Base-by-base conservation (phyloP, 2,888 invertebrate genomes). In the Sarcophaga caerulescens region DNA sequence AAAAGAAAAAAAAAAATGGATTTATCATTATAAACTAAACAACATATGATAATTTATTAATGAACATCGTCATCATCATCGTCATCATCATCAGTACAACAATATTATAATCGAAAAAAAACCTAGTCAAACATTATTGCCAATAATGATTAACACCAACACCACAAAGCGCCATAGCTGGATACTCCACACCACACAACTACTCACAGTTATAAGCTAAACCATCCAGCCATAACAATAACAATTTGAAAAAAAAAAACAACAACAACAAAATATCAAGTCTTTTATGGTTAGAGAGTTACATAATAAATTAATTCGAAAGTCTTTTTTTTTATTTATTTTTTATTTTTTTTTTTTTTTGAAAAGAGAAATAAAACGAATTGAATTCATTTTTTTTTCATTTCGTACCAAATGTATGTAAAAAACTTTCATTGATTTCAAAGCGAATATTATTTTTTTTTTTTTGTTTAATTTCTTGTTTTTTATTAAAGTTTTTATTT, bases 301-400 rank as follows among this genome's bases (percentile, higher is more conserved):
- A 86, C 86, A 84, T 85, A 86, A 86, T 75, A 81, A 78, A 83
- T 85, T 85, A 83, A 84, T 81, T 86, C 84, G 84, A 86, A 86
- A 84, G 86, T 84, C 78, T 80, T 74, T 62, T 74, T 65, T 75
- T 81, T 74, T 44, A n/a, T n/a, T n/a, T n/a, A n/a, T n/a, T n/a
- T n/a, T n/a, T n/a, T n/a, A n/a, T n/a, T n/a, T n/a, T n/a, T n/a
- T n/a, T n/a, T n/a, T 65, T 75, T 81, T 74, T 44, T 21, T 70
- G 68, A 73, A 71, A 70, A 57, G 62, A 70, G 63, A 71, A 70
- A 45, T 14, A 19, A 74, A 69, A 68, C n/a, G 69, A 25, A 78
- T 74, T 80, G 68, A 70, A 78, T 75, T 75, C 74, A 74, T 78
- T 81, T 74, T 59, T 12, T 47, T 47, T 52, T 52, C 2, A 35